Percentiles rank a stretch among this genome's conserved stretches.
Evolutionary conservation across 2,888 invertebrate species (phyloP).

Genomic region (Dasysyrphus tricinctus): DNA sequence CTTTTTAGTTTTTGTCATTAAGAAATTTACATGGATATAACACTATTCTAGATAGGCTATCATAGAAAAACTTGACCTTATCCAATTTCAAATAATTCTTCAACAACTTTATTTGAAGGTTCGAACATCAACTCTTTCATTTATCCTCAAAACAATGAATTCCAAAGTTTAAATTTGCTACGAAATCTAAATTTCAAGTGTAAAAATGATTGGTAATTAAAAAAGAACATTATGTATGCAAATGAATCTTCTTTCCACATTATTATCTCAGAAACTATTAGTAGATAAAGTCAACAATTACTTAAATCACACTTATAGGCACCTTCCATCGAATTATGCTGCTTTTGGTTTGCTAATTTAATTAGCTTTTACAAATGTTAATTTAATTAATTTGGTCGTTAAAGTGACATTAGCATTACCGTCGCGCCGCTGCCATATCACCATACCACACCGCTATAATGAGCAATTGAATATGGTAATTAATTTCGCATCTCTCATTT

Average conservation of each 20-base stretch:
- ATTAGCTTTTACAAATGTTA: constrained; percentile 26
- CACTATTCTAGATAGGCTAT: too few species aligned
- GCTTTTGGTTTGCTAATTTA: background rate
- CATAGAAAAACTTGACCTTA: too few species aligned
- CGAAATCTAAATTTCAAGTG: background rate
- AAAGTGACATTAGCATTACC: constrained; percentile 46
- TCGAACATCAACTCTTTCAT: background rate
- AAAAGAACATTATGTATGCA: background rate
- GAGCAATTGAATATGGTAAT: constrained; percentile 70
- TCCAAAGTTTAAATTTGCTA: background rate
- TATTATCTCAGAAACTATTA: background rate
- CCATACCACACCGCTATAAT: background rate
- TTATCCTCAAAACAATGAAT: background rate
- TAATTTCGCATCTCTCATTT: constrained; percentile 58
- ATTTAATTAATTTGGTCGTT: constrained; percentile 59
- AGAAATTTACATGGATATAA: too few species aligned
- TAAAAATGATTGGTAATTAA: background rate
- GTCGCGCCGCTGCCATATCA: background rate
- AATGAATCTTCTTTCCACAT: background rate
- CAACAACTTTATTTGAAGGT: background rate
- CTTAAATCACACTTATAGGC: constrained; percentile 6
- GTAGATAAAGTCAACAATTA: background rate
- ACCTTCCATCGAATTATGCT: constrained; percentile 14
- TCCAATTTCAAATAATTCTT: too few species aligned
- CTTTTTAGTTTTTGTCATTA: too few species aligned